phyloP scores from a whole-genome alignment of 2,113 vertebrate genomes.

The Meles meles region DNA sequence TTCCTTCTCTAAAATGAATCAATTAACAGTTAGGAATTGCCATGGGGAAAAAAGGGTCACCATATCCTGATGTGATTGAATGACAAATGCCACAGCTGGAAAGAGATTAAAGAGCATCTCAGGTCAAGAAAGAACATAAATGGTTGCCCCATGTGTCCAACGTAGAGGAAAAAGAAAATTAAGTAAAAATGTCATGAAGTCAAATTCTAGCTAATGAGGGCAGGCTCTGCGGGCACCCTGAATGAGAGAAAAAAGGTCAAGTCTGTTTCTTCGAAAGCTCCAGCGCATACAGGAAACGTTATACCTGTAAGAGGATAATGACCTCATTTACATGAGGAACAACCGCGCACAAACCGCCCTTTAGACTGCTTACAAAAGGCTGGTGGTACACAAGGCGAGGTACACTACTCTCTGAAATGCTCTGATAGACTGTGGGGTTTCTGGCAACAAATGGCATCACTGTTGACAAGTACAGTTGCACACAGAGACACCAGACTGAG shows the following conservation, averaged over 20 bases:
- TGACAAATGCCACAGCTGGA: constrained; percentile 78
- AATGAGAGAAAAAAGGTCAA: constrained; percentile 70
- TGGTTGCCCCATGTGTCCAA: constrained; percentile 73
- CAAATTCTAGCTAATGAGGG: constrained; percentile 70
- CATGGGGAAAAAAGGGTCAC: constrained; percentile 55
- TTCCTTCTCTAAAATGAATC: constrained; percentile 61
- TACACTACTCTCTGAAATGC: background rate
- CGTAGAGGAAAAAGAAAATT: constrained; percentile 68
- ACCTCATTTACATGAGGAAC: constrained; percentile 70
- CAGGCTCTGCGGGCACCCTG: constrained; percentile 62
- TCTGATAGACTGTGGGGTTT: constrained; percentile 18
- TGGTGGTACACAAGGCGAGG: constrained; percentile 29
- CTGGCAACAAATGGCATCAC: background rate
- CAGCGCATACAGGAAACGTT: constrained; percentile 28
- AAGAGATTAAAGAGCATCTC: constrained; percentile 74
- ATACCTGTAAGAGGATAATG: constrained; percentile 73
- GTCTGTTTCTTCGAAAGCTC: constrained; percentile 58
- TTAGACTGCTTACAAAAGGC: constrained; percentile 35
- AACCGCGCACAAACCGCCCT: constrained; percentile 56
- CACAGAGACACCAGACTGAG: background rate
- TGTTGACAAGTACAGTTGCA: constrained; percentile 30
- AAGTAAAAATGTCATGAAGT: constrained; percentile 77
- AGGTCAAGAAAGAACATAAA: constrained; percentile 74
- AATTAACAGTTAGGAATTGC: constrained; percentile 71
- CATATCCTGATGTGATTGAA: constrained; percentile 72